Evolutionary conservation across 1,140 invertebrate species (phyloP), one percentile per base, ranked within the genome.

Genomic region (Gerris buenoi): DNA sequence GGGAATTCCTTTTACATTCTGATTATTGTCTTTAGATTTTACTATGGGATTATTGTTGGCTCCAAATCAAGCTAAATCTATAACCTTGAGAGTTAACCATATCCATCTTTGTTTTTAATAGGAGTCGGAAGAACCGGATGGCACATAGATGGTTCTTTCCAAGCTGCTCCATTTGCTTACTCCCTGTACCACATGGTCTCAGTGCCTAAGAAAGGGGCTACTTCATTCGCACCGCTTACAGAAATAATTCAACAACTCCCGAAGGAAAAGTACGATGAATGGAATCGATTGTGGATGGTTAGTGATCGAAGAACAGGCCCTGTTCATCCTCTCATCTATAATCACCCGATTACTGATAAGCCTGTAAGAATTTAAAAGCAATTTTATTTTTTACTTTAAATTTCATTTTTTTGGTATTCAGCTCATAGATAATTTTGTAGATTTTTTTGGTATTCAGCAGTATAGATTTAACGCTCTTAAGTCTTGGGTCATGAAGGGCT

Each of bases 61-160:
- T n/a, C n/a, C n/a, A n/a, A n/a, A n/a, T n/a, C n/a, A n/a, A n/a
- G n/a, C n/a, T n/a, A n/a, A n/a, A n/a, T n/a, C n/a, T n/a, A n/a
- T n/a, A n/a, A n/a, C n/a, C n/a, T n/a, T n/a, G n/a, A n/a, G n/a
- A n/a, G n/a, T n/a, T n/a, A n/a, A n/a, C n/a, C n/a, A n/a, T n/a
- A n/a, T n/a, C n/a, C n/a, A n/a, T n/a, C n/a, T 5, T 46, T 46
- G 18, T 63, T 26, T 63, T 46, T 69, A 68, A 26, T 65, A 77
- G 76, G 77, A 70, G 79, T 81, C 57, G 79, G 79, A 0, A 71
- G 79, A 67, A 79, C 79, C 18, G 80, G 79, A 18, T 81, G 80
- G 80, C 80, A 81, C 68, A 80, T 81, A 62, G 80, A 81, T 74
- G 80, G 80, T 0, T 79, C 78, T 68, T 80, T 80, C 69, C 79